Conservation (phyloP, 2,888 invertebrate genomes). For the Myopa testacea region DNA sequence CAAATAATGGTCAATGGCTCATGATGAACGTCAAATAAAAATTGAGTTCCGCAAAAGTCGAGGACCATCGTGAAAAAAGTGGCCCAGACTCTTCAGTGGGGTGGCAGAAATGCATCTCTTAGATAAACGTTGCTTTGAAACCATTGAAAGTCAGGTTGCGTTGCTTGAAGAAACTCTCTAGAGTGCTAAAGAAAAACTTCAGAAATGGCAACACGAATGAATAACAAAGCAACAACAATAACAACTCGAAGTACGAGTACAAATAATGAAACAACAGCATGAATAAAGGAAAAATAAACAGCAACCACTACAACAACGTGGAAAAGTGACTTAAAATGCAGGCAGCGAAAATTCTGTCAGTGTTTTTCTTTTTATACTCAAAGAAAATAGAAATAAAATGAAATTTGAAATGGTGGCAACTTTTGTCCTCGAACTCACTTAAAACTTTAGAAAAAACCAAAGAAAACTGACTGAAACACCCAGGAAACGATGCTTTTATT, state of each 20-base stretch:
- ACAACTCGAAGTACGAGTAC: not conserved
- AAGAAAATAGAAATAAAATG: not conserved
- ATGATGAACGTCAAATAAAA: not conserved
- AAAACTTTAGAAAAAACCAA: too few species aligned
- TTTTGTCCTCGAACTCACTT: too few species aligned
- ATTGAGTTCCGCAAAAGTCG: not conserved
- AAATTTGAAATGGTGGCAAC: too few species aligned
- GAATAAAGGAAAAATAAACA: not conserved
- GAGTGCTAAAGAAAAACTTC: not conserved
- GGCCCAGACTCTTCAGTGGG: not conserved
- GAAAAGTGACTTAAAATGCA: not conserved
- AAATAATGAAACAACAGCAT: slow-evolving; percentile 9
- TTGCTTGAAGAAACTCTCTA: not conserved
- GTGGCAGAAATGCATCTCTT: not conserved
- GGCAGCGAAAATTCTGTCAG: not conserved
- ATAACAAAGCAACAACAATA: not conserved
- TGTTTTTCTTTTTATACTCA: not conserved
- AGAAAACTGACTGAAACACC: too few species aligned
- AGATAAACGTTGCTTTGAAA: slow-evolving; percentile 12
- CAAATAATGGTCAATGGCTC: not conserved
- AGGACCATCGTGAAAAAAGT: not conserved
- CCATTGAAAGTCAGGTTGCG: not conserved
- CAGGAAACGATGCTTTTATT: too few species aligned
- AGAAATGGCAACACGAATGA: not conserved
- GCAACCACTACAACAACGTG: not conserved